Conservation (phyloP, 2,888 invertebrate genomes). For the Rotaria sp. region DNA sequence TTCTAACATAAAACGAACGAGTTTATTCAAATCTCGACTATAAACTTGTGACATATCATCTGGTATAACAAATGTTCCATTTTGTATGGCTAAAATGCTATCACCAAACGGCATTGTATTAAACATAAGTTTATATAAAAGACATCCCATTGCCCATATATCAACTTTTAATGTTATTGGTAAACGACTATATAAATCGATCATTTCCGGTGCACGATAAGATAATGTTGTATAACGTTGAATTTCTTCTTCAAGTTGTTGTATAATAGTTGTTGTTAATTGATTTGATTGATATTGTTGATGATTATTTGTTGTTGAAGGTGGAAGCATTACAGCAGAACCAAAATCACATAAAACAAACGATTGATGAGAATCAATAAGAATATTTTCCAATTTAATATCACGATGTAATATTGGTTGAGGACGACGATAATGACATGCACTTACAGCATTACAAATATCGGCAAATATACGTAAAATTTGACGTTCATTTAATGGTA, state of each 20-base stretch:
- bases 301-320: conserved; percentile 57
- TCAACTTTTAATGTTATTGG: conserved; percentile 71
- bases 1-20: conserved; percentile 67
- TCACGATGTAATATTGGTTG: conserved; percentile 86
- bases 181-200: conserved; percentile 76
- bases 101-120: conserved; percentile 83
- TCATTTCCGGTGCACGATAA: conserved; percentile 84
- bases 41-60: conserved; percentile 29
- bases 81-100: conserved; percentile 82
- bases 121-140: conserved; percentile 79
- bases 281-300: conserved; percentile 48
- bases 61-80: conserved; percentile 76
- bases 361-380: conserved; percentile 60
- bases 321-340: conserved; percentile 73
- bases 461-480: conserved; percentile 74
- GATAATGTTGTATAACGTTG: conserved; percentile 73
- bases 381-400: conserved; percentile 82
- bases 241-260: conserved; percentile 69
- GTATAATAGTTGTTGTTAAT: conserved; percentile 57
- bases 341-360: conserved; percentile 81
- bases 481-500: not conserved
- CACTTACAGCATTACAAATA: conserved; percentile 78
- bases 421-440: conserved; percentile 75
- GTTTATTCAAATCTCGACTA: conserved; percentile 32
- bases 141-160: conserved; percentile 72